Conservation (phyloP, 2,113 vertebrate genomes). For the Castor canadensis region DNA sequence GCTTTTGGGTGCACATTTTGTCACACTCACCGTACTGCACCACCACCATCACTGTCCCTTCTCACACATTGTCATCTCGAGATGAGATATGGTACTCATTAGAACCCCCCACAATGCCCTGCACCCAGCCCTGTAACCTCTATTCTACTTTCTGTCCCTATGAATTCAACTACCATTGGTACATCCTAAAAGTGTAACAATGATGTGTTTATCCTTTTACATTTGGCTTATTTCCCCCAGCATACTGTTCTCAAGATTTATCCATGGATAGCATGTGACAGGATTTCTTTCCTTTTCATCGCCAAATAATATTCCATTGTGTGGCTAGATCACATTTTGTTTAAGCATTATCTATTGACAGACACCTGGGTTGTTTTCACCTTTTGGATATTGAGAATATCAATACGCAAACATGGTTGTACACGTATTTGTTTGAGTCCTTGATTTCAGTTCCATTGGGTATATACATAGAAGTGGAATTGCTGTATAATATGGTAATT, state of each 20-base stretch:
- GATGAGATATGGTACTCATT: neutral
- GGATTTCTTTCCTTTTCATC: neutral
- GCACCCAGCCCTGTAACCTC: too few relatives aligned
- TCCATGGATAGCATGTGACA: accelerated
- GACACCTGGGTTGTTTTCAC: neutral
- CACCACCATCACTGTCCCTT: neutral
- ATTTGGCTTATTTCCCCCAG: accelerated
- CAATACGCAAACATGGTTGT: accelerated
- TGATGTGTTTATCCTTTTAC: accelerated
- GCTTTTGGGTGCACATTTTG: neutral
- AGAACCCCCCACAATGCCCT: accelerated
- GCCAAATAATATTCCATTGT: accelerated
- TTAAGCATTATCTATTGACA: accelerated
- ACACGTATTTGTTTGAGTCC: neutral
- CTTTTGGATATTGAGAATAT: neutral
- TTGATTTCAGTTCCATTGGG: neutral
- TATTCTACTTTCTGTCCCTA: accelerated
- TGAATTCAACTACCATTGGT: accelerated
- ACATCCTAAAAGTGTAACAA: accelerated
- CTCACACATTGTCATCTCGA: neutral
- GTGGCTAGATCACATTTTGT: accelerated
- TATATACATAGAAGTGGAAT: neutral
- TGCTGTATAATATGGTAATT: neutral
- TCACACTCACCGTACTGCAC: accelerated
- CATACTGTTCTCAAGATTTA: accelerated